Evolutionary conservation across 2,888 invertebrate genomes (phyloP).

Genomic region (Caenorhabditis sp.): DNA sequence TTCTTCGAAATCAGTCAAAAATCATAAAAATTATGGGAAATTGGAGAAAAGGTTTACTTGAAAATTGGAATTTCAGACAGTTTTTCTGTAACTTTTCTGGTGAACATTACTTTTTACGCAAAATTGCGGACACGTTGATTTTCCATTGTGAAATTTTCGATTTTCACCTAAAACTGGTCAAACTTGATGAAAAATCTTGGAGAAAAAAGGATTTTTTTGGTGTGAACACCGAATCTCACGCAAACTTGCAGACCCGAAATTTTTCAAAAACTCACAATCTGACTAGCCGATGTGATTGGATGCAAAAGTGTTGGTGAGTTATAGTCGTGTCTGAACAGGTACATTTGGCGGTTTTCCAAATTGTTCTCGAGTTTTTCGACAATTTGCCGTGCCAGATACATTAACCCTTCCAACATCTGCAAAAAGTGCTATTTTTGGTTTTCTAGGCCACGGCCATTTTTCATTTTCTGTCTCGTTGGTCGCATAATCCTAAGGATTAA

Average conservation of each 20-base stretch:
- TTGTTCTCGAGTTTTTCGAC: conserved; percentile 45
- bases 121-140: too few species aligned
- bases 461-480: background rate
- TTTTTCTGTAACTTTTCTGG: too few species aligned
- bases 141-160: background rate
- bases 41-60: background rate
- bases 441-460: background rate
- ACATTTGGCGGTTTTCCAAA: conserved; percentile 52
- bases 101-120: too few species aligned
- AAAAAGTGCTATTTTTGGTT: conserved; percentile 7
- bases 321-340: conserved; percentile 70
- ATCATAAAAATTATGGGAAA: too few species aligned
- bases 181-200: too few species aligned
- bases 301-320: conserved; percentile 64
- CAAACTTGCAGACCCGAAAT: too few species aligned
- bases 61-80: too few species aligned
- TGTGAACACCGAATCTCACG: too few species aligned
- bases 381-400: conserved; percentile 55
- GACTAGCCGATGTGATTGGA: conserved; percentile 54
- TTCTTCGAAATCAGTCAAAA: too few species aligned
- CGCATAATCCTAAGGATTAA: background rate
- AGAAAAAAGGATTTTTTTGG: too few species aligned
- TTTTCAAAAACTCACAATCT: conserved; percentile 49
- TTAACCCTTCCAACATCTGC: conserved; percentile 57
- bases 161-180: background rate